Evolutionary conservation across 2,113 vertebrate species (phyloP), one percentile per base, ranked within the genome.

Genomic region (Clupea harengus): DNA sequence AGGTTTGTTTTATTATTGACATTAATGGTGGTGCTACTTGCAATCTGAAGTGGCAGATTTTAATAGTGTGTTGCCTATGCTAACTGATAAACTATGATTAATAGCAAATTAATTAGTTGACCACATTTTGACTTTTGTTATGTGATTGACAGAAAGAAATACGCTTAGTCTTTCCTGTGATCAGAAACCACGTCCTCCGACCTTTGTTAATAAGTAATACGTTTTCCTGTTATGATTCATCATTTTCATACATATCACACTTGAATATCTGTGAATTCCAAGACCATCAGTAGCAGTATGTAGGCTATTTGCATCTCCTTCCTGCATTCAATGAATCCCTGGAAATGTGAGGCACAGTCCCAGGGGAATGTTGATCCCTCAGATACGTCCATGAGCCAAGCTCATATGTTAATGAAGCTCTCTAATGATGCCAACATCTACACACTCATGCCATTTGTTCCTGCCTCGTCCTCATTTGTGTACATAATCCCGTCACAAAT

Each of bases 401-500:
- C 13, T 49, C 47, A 49, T 49, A 49, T 49, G 47, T 49, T 49
- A 49, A 89, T 88, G 84, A 81, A 84, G 82, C 44, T 78, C 72
- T 67, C 32, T 85, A 18, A 85, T 85, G 87, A 57, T 82, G 32
- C 67, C 54, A 50, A 57, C 45, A 6, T 9, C 83, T 45, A 49
- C 32, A 82, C 4, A 4, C 10, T 57, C 82, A 86, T 88, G 87
- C 85, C 88, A 90, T 87, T 90, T 78, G 28, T 78, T 78, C 39
- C 1, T 75, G 64, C 64, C 9, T 28, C 25, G 3, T 32, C 10
- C 25, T 72, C 25, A 32, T 13, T 72, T 28, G 64, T 28, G 64
- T 72, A 32, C 25, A 32, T 72, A 72, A 28, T 72, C 64, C n/a
- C 2, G 11, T 72, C 25, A 72, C 25, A 72, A 72, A 28, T 8